phyloP scores from a whole-genome alignment of 2,113 vertebrate species.

The Ursus arctos region DNA sequence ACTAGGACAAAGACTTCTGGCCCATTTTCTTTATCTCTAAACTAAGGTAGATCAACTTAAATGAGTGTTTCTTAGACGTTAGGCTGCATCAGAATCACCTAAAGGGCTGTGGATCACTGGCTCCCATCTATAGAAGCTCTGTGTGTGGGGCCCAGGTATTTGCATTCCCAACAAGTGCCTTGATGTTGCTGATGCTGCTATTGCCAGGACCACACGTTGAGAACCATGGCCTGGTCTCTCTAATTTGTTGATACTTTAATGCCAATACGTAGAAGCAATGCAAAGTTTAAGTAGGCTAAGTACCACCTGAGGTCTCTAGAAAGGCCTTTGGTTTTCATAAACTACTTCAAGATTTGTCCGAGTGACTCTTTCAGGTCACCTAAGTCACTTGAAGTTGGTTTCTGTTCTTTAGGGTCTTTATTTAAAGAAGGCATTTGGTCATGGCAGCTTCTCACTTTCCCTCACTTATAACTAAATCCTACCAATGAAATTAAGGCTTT shows the following conservation, averaged over 20 bases:
- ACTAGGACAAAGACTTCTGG: not conserved
- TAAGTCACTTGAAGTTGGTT: not conserved
- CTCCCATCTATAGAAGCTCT: not conserved
- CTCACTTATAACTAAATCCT: not conserved
- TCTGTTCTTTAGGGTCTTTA: not conserved
- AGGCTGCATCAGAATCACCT: not conserved
- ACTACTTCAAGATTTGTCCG: not conserved
- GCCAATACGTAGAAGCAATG: not conserved
- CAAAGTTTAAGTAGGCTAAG: not conserved
- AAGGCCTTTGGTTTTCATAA: not conserved
- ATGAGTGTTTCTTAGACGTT: not conserved
- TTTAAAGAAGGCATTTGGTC: not conserved
- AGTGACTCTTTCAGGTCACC: not conserved
- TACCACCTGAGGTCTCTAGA: not conserved
- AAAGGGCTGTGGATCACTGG: accelerated
- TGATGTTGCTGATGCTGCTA: not conserved
- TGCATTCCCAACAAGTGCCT: not conserved
- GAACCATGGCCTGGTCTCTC: not conserved
- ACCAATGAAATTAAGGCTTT: not conserved
- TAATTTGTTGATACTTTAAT: not conserved
- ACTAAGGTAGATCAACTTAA: not conserved
- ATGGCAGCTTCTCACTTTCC: not conserved
- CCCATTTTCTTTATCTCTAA: not conserved
- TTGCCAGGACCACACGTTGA: not conserved
- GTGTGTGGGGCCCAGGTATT: not conserved